phyloP scores from a whole-genome alignment of 2,113 vertebrate species.

The Micromys minutus region DNA sequence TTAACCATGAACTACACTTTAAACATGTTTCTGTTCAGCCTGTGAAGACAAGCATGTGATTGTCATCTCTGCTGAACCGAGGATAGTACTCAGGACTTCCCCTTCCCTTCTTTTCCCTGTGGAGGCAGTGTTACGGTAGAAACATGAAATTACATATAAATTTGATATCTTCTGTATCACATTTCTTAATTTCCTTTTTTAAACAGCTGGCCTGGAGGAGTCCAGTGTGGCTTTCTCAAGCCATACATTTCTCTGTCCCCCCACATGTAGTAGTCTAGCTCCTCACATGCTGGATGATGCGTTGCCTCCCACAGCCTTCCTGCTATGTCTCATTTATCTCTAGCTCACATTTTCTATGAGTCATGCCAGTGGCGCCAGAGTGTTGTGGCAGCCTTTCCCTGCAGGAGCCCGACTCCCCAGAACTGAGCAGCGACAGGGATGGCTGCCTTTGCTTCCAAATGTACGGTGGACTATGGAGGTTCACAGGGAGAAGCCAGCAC shows the following conservation, averaged over 20 bases:
- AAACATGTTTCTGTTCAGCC: not conserved
- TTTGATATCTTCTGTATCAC: not conserved
- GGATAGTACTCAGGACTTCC: not conserved
- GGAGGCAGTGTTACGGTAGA: not conserved
- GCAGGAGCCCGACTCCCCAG: not conserved
- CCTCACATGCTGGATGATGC: not conserved
- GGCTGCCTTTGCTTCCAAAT: not conserved
- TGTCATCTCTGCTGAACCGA: not conserved
- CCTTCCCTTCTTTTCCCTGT: constrained; percentile 9
- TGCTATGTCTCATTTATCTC: not conserved
- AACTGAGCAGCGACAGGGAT: not conserved
- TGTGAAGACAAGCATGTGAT: not conserved
- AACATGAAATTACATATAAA: not conserved
- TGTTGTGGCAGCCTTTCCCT: not conserved
- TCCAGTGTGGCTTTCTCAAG: not conserved
- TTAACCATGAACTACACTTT: not conserved
- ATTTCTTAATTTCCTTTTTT: constrained; percentile 7
- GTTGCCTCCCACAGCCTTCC: not conserved
- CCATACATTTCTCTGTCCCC: not conserved
- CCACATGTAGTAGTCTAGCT: not conserved
- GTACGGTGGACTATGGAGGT: accelerated
- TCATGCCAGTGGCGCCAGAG: not conserved
- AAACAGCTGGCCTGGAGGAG: not conserved
- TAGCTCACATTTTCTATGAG: not conserved
- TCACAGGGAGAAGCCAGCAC: not conserved